Evolutionary conservation across 2,113 vertebrate genomes (phyloP).

Genomic region (Crypturellus undulatus): DNA sequence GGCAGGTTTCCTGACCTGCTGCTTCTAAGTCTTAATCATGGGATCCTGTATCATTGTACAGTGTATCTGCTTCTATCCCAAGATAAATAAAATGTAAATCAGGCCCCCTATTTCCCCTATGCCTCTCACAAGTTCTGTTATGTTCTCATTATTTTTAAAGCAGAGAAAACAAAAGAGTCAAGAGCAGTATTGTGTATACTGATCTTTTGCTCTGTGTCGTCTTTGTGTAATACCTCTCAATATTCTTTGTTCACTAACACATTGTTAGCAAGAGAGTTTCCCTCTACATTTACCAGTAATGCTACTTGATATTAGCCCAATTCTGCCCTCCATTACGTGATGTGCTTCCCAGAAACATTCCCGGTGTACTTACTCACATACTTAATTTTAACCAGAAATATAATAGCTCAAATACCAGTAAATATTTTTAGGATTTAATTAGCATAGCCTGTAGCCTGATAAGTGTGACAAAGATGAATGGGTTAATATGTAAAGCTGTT

Average conservation of each 20-base stretch:
- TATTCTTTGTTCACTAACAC: neutral
- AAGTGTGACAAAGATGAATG: neutral
- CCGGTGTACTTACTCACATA: neutral
- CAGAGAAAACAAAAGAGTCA: neutral
- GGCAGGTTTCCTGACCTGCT: neutral
- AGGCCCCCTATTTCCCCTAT: neutral
- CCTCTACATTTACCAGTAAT: neutral
- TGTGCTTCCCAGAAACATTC: neutral
- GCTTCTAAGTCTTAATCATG: neutral
- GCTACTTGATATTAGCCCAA: neutral
- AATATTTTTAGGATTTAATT: neutral
- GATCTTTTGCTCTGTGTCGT: neutral
- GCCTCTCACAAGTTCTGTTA: neutral
- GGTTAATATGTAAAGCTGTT: neutral
- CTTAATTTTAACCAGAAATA: neutral
- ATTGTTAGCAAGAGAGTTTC: neutral
- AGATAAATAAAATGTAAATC: constrained; percentile 13
- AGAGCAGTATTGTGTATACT: neutral
- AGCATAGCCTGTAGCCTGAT: neutral
- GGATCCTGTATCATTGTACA: neutral
- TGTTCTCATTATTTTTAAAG: neutral
- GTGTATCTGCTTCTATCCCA: neutral
- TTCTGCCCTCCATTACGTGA: neutral
- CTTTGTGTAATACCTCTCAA: neutral
- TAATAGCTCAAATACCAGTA: neutral